Evolutionary conservation across 92 coral and sea anemone genomes (phyloP).

Genomic region (Phenganax stokvisi): DNA sequence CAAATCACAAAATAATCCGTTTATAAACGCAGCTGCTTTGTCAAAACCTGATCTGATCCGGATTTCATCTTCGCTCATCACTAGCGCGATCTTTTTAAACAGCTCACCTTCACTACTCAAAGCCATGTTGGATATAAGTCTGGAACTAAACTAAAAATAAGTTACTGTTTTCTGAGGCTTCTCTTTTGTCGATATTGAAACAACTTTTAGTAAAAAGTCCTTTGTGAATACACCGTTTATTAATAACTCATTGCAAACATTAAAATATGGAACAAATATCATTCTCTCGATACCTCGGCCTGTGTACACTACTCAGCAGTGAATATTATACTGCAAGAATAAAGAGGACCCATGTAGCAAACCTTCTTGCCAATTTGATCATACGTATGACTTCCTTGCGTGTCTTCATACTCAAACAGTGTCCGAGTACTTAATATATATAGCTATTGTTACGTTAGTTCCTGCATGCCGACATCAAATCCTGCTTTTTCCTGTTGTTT

Average conservation of each 20-base stretch:
- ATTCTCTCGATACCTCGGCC: neutral
- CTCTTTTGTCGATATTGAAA: neutral
- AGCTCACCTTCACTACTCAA: neutral
- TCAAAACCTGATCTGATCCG: constrained; percentile 25
- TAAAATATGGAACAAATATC: neutral
- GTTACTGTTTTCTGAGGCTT: neutral
- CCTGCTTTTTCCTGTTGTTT: constrained; percentile 13
- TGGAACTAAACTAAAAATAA: neutral
- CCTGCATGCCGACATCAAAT: constrained; percentile 4
- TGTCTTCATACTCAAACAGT: neutral
- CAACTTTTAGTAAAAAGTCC: neutral
- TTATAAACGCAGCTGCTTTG: constrained; percentile 26
- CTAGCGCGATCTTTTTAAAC: constrained; percentile 1
- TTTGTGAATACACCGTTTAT: constrained; percentile 12
- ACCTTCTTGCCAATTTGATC: neutral
- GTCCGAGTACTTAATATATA: neutral
- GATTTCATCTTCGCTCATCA: constrained; percentile 25
- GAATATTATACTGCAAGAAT: too few relatives aligned
- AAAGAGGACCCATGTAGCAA: too few relatives aligned
- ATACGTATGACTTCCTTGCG: neutral
- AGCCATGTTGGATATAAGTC: constrained; percentile 9
- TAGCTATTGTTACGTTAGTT: neutral
- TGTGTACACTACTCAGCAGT: neutral
- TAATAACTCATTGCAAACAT: constrained; percentile 6
- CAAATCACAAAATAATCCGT: constrained; percentile 29